Base-by-base conservation (phyloP, 2,888 invertebrate genomes). In the Ditula angustiorana region DNA sequence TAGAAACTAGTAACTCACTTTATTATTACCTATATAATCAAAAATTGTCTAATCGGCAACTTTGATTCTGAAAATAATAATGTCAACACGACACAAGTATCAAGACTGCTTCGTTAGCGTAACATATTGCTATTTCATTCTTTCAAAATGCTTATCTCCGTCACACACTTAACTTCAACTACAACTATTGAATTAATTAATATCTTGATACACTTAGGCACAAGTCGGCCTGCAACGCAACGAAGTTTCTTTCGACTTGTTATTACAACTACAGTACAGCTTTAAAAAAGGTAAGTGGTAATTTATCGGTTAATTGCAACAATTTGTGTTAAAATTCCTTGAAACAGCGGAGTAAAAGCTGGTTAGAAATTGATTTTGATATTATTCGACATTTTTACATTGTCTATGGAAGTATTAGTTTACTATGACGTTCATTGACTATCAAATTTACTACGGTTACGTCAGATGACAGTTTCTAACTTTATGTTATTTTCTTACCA, bases 161-260 rank as follows among this genome's bases (percentile, higher is more conserved):
- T 82, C 86, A 75, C 82, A 80, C 80, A 79, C n/a, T 81, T 76
- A 66, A 84, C 82, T 81, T 83, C 77, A 79, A 83, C 79, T 78
- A 76, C 79, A 73, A 61, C 57, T 68, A 68, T 70, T 71, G 68
- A 70, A 67, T 73, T 68, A 64, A 59, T 64, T 64, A 59, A 69
- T 67, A 69, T 69, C 64, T 67, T 64, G 63, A 66, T 53, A 69
- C 67, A 66, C 67, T 66, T 62, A 57, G 53, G 55, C 62, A 56
- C 62, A 55, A 65, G 71, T 58, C 67, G 68, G 49, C 55, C 53
- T 53, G 59, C 60, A 47, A 60, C 59, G 37, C 62, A 59, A 61
- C 46, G 21, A 37, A 58, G 60, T 59, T 41, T 24, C 50, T 59
- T 52, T 47, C 24, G 16, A 49, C 33, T 37, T 46, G 46, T 47